Evolutionary conservation across 2,888 invertebrate species (phyloP).

Genomic region (Ditula angustiorana): DNA sequence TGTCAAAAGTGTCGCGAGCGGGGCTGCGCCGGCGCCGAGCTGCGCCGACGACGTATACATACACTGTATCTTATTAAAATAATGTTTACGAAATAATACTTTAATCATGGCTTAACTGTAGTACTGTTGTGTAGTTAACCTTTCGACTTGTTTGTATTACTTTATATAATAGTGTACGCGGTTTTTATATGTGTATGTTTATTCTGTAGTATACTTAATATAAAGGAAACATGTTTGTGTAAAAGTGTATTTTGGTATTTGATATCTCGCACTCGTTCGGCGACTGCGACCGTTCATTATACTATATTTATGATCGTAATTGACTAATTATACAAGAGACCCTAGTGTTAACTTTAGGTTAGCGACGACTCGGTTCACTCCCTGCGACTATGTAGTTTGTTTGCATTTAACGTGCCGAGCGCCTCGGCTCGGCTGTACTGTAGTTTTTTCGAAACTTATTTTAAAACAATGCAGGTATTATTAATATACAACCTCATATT

Average conservation of each 20-base stretch:
- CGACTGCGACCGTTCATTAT: conserved; percentile 52
- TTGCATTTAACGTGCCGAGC: conserved; percentile 78
- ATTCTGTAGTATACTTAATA: conserved; percentile 83
- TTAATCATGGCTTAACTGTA: conserved; percentile 84
- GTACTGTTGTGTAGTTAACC: conserved; percentile 84
- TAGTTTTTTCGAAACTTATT: conserved; percentile 80
- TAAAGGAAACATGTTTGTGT: conserved; percentile 79
- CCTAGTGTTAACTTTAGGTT: conserved; percentile 81
- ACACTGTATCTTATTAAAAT: conserved; percentile 76
- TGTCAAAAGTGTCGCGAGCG: conserved; percentile 76
- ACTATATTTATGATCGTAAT: conserved; percentile 85
- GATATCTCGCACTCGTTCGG: conserved; percentile 56
- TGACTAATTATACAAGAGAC: conserved; percentile 81
- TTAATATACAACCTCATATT: conserved; percentile 84
- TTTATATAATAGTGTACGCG: conserved; percentile 83
- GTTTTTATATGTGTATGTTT: conserved; percentile 86
- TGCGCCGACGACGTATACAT: conserved; percentile 44
- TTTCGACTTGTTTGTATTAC: conserved; percentile 84
- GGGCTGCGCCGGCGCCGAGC: conserved; percentile 49
- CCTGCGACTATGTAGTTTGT: conserved; percentile 67
- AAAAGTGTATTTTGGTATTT: conserved; percentile 83
- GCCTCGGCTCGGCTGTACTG: conserved; percentile 65
- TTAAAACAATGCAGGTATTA: conserved; percentile 85
- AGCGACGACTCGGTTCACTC: conserved; percentile 75
- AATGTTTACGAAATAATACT: conserved; percentile 80